Evolutionary conservation across 2,113 vertebrate species (phyloP).

Genomic region (Ascaphus truei): DNA sequence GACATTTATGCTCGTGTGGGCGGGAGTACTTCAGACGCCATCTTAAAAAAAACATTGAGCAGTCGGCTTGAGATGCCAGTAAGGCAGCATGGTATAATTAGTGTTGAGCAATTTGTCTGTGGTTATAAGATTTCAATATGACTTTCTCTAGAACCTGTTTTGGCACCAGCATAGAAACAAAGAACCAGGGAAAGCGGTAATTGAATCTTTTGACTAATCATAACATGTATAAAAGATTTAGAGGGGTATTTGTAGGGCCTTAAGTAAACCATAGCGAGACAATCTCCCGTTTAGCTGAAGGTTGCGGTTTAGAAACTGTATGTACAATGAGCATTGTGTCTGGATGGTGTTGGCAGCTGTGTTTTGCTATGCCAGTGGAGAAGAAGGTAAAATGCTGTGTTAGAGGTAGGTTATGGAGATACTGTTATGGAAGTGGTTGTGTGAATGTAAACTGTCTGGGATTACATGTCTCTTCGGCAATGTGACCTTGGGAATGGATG

Average conservation of each 20-base stretch:
- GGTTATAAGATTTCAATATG: neutral
- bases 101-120: conserved; percentile 3
- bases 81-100: neutral
- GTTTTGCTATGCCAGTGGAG: too few relatives aligned
- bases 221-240: neutral
- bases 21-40: neutral
- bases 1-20: neutral
- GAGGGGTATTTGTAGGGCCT: neutral
- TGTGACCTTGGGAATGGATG: too few relatives aligned
- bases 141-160: neutral
- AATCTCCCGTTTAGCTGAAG: neutral
- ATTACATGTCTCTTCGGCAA: too few relatives aligned
- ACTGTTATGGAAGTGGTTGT: too few relatives aligned
- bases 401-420: too few relatives aligned
- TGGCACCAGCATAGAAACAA: neutral
- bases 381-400: too few relatives aligned
- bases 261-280: neutral
- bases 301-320: neutral
- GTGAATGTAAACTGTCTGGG: too few relatives aligned
- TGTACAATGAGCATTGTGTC: too few relatives aligned
- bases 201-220: neutral
- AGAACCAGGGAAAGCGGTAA: too few relatives aligned
- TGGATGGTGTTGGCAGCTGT: too few relatives aligned
- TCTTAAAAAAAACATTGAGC: neutral
- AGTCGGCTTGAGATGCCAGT: neutral